A percentile compares a stretch with the other conserved stretches of the same genome.
phyloP scores from a whole-genome alignment of 2,888 invertebrate species.

The Neoitamus cyanurus region DNA sequence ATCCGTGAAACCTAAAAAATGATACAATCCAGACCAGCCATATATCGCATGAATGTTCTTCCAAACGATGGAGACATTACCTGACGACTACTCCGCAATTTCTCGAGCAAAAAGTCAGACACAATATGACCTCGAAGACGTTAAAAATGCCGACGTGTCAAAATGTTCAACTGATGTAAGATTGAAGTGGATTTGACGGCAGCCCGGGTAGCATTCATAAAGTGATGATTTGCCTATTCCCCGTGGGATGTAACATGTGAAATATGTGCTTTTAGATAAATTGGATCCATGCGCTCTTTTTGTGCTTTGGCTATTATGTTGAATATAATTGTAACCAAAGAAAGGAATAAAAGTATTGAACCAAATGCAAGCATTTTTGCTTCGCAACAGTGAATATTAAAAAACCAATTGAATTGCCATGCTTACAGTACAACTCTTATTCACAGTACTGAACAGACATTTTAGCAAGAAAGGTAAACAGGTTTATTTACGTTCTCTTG shows the following conservation, averaged over 20 bases:
- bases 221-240: background rate
- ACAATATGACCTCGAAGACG: conserved; percentile 1
- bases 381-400: too few relatives aligned
- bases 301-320: background rate
- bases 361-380: background rate
- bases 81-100: background rate
- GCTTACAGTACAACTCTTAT: too few relatives aligned
- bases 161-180: conserved; percentile 5
- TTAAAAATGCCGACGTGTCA: conserved; percentile 5
- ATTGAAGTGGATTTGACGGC: conserved; percentile 1
- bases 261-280: background rate
- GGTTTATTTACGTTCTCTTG: too few relatives aligned
- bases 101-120: background rate
- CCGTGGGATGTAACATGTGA: background rate
- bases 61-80: background rate
- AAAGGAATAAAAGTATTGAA: background rate
- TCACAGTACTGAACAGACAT: too few relatives aligned
- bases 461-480: too few relatives aligned
- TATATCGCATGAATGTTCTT: background rate
- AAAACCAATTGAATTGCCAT: too few relatives aligned
- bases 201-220: background rate
- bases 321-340: background rate
- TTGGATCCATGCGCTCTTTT: background rate
- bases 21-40: background rate
- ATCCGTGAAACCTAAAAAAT: background rate